Conservation (phyloP, 2,113 vertebrate genomes). For the Motacilla tschutschensis region DNA sequence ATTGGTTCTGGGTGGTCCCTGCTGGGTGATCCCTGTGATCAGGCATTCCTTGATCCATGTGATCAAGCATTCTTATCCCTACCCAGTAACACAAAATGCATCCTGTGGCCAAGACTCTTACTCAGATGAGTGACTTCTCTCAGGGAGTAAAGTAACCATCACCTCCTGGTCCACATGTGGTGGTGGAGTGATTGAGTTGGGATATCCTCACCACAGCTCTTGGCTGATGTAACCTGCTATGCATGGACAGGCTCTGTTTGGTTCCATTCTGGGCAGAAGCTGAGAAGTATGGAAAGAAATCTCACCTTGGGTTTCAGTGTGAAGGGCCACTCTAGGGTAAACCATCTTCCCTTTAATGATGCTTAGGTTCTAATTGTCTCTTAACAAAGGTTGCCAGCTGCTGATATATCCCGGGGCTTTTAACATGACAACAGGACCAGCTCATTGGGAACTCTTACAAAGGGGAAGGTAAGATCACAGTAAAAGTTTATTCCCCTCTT, state of each 20-base stretch:
- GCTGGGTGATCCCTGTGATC: background rate
- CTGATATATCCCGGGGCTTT: slow-evolving; percentile 95
- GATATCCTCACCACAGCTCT: background rate
- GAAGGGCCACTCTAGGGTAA: background rate
- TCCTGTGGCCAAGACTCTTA: background rate
- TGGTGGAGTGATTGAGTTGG: background rate
- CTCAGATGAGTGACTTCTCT: background rate
- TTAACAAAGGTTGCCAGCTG: slow-evolving; percentile 86
- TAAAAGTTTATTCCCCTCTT: background rate
- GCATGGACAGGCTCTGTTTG: background rate
- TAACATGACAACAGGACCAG: slow-evolving; percentile 95
- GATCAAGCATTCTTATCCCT: no score
- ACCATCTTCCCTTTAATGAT: background rate
- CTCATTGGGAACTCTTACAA: slow-evolving; percentile 96
- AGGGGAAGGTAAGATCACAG: slow-evolving; percentile 81
- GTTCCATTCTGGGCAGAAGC: background rate
- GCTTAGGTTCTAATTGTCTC: background rate
- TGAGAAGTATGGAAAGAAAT: background rate
- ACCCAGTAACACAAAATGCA: background rate
- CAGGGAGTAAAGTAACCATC: background rate
- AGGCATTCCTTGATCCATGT: background rate
- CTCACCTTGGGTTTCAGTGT: background rate
- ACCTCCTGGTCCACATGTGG: background rate
- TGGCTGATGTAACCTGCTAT: rapidly evolving
- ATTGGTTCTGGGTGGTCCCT: rapidly evolving